phyloP scores from a whole-genome alignment of 1,140 invertebrate species.

The Gryllus bimaculatus region DNA sequence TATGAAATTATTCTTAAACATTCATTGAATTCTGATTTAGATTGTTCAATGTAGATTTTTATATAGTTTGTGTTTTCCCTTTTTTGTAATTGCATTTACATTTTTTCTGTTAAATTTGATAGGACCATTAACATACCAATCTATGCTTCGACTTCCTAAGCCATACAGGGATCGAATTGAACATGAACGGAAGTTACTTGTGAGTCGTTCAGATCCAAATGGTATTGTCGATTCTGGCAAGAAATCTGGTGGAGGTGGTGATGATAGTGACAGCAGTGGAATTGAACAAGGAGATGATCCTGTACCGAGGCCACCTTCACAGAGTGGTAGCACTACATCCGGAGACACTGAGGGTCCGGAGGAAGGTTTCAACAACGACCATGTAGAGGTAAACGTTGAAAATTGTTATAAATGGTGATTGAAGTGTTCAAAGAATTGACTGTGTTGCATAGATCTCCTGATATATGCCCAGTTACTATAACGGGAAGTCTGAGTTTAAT shows the following conservation, averaged over 20 bases:
- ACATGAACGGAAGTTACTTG: conserved; percentile 19
- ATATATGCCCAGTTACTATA: no score
- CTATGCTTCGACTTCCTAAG: conserved; percentile 67
- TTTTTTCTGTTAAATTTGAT: not conserved
- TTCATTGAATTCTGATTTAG: no score
- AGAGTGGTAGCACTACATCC: conserved; percentile 32
- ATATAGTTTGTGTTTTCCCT: no score
- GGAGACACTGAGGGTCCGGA: conserved; percentile 66
- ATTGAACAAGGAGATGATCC: conserved; percentile 43
- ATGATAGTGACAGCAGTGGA: conserved; percentile 36
- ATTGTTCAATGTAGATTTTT: no score
- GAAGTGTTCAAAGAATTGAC: no score
- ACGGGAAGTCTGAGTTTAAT: no score
- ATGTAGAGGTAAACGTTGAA: conserved; percentile 23
- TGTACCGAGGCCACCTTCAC: conserved; percentile 13
- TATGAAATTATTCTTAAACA: no score
- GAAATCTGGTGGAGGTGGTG: conserved; percentile 11
- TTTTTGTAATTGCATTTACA: no score
- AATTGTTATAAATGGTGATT: not conserved
- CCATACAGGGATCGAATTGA: conserved; percentile 47
- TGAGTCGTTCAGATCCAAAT: not conserved
- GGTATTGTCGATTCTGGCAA: not conserved
- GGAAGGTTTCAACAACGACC: conserved; percentile 32
- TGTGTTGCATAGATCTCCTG: no score
- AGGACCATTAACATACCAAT: conserved; percentile 74